A percentile compares a stretch with the other conserved stretches of the same genome.
phyloP scores from a whole-genome alignment of 2,888 invertebrate species.

The Drosophila aldrichi region DNA sequence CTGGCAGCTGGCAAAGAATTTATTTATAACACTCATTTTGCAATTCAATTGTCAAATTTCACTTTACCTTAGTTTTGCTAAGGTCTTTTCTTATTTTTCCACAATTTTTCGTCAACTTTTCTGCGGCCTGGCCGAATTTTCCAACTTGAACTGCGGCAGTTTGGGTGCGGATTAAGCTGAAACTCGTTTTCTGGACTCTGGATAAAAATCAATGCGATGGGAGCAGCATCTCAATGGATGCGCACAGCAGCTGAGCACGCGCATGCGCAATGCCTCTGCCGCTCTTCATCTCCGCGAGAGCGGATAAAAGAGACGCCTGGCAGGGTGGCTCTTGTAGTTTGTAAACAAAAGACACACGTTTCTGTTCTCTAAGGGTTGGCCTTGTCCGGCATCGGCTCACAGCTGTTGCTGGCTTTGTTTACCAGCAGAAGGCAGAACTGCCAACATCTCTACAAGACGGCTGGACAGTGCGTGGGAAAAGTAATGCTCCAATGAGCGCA shows the following conservation, averaged over 20 bases:
- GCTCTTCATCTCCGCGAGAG: conserved; percentile 1
- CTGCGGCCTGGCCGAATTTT: conserved; percentile 33
- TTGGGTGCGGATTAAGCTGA: conserved; percentile 76
- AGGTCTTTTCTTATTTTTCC: conserved; percentile 34
- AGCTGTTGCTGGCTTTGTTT: conserved; percentile 57
- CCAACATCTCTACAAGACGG: conserved; percentile 18
- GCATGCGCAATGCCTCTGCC: not conserved
- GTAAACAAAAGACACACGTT: conserved; percentile 59
- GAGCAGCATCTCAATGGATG: conserved; percentile 46
- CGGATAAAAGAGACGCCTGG: conserved; percentile 52
- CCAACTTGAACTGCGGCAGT: conserved; percentile 60
- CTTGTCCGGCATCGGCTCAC: conserved; percentile 41
- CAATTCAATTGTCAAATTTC: not conserved
- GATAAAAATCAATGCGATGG: conserved; percentile 75
- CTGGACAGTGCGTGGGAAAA: conserved; percentile 49
- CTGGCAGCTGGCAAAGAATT: not conserved
- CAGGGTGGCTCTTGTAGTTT: conserved; percentile 49
- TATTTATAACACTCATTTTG: not conserved
- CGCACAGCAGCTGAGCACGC: conserved; percentile 68
- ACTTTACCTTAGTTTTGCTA: conserved; percentile 45
- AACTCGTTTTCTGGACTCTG: conserved; percentile 71
- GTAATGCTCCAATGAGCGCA: conserved; percentile 36
- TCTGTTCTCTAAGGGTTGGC: conserved; percentile 42
- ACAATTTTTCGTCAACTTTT: conserved; percentile 24
- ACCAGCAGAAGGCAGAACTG: conserved; percentile 37